Conservation (phyloP, 2,797 vertebrate species). For the Dermochelys coriacea region DNA sequence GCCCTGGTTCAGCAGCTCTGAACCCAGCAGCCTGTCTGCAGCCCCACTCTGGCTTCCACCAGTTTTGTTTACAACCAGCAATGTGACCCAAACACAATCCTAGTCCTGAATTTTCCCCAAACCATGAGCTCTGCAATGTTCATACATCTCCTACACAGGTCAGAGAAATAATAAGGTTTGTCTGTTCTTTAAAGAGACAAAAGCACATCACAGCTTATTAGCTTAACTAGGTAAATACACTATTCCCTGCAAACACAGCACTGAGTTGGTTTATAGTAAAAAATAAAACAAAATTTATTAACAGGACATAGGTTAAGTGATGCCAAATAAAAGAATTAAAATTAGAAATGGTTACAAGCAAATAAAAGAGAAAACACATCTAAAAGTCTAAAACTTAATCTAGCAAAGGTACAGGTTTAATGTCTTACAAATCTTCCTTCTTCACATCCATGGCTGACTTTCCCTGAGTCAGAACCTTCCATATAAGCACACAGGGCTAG, state of each 20-base stretch:
- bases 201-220: no score
- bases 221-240: neutral
- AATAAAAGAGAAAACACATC: neutral
- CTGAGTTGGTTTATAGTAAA: no score
- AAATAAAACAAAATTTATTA: neutral
- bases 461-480: neutral
- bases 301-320: neutral
- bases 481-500: neutral
- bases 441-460: no score
- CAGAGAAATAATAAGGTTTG: neutral
- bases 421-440: neutral
- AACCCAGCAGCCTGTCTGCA: neutral
- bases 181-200: neutral
- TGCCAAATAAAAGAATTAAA: neutral
- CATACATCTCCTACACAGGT: neutral
- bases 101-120: neutral
- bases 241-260: neutral
- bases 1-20: neutral
- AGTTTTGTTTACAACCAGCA: neutral
- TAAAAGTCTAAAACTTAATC: neutral
- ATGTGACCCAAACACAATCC: neutral
- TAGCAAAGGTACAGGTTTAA: neutral
- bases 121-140: neutral
- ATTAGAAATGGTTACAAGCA: neutral
- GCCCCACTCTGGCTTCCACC: neutral